Evolutionary conservation across 2,113 vertebrate species (phyloP), one percentile per base, ranked within the genome.

Genomic region (Monopterus albus): DNA sequence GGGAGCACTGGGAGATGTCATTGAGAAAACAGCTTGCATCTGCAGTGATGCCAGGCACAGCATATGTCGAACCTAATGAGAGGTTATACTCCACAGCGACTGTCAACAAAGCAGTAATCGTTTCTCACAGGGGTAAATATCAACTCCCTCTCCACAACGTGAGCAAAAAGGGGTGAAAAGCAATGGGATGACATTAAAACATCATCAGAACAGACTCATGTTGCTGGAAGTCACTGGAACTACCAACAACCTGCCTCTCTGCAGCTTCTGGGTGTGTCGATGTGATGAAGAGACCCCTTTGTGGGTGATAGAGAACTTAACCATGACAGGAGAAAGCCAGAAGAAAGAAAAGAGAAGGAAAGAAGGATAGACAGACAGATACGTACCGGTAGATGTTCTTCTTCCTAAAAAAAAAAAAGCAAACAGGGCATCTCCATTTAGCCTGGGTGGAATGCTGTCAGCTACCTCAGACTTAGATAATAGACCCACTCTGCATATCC

Each of bases 101-200:
- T 81, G 75, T 86, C 87, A 90, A 89, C 88, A 83, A 84, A 84
- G 79, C 85, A 78, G 82, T 89, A 82, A 86, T 82, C 68, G 81
- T 86, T 75, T 87, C 78, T 83, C 74, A 25, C 74, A 57, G 83
- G 88, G 82, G 75, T 78, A 88, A 85, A 87, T 73, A 87, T 72
- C 53, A 49, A 58, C 56, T 64, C 56, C 49, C 38, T 36, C 66
- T 45, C 28, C 23, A 29, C 39, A 53, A 74, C 36, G 56, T 78
- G 33, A 84, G 40, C 20, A 47, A 57, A 81, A 50, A 63, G 43
- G 80, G 64, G 59, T 45, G 26, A 73, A 57, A 18, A 10, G 74
- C 56, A 60, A 79, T 69, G 49, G 80, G 87, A 79, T 86, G 76
- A 73, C 89, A 92, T 94, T 94, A 91, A 88, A 83, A 51, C 85